Percentiles rank a stretch among this genome's conserved stretches.
These are phyloP conservation scores for Hozukius guyotensis DNA, from an alignment of 2,797 vertebrate species.

Conservation along the genomic window DNA sequence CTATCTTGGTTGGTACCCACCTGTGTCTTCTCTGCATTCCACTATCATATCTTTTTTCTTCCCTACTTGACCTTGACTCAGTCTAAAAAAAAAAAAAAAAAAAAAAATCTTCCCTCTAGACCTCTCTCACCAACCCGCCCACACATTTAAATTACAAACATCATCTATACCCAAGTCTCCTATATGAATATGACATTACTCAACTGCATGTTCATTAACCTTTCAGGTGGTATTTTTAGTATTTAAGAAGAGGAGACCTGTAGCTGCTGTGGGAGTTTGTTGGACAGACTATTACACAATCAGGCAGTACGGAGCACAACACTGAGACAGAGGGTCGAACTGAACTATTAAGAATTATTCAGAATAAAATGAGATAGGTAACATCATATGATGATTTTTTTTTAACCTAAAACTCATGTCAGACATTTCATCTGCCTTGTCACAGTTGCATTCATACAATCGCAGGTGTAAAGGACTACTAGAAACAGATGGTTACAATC, in stretches of 20 bases:
- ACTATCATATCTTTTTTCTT: background rate
- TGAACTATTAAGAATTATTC: background rate
- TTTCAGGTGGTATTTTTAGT: constrained; percentile 14
- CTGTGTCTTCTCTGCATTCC: background rate
- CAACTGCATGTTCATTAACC: constrained; percentile 17
- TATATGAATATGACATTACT: background rate
- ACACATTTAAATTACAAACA: background rate
- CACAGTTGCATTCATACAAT: background rate
- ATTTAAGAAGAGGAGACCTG: background rate
- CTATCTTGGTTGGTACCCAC: background rate
- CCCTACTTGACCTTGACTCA: background rate
- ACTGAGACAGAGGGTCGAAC: background rate
- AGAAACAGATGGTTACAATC: background rate
- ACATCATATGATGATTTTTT: background rate
- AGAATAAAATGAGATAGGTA: background rate
- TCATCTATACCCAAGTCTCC: background rate
- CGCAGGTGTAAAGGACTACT: background rate
- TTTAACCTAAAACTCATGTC: background rate
- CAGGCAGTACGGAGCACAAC: background rate
- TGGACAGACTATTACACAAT: background rate
- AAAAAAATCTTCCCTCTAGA: background rate
- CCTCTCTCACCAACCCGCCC: background rate
- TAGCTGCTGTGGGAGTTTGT: background rate
- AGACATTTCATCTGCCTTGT: background rate
- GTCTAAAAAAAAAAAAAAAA: background rate